Evolutionary conservation across 2,113 vertebrate species (phyloP), one percentile per base, ranked within the genome.

Genomic region (Spea bombifrons): DNA sequence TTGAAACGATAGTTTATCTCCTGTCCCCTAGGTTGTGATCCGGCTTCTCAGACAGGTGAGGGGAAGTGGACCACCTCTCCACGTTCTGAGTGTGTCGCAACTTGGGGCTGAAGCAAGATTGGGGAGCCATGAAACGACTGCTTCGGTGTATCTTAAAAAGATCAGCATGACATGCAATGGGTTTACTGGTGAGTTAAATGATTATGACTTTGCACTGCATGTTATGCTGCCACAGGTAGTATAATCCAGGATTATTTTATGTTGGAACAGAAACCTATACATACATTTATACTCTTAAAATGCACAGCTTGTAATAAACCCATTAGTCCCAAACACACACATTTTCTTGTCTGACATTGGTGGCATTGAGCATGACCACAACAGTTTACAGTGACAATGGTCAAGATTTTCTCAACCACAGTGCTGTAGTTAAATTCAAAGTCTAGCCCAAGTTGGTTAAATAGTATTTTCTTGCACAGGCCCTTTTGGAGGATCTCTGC

Each of bases 101-200:
- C 91, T 99, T 81, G 97, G 97, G 48, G 86, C 92, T 3, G 87
- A 96, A 86, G 91, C 92, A 30, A 90, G 85, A 88, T 86, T 95
- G 66, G 89, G 91, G 82, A 93, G 90, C 80, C 91, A 92, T 3
- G 92, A 95, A 80, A 83, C 93, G 88, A 88, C 88, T 17, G 95
- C 94, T 75, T 86, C 90, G 3, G 91, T 92, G 0, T 98, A 96
- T 86, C 89, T 99, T 63, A 94, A 91, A 71, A 89, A 90, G 81
- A 92, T 99, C 75, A 87, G 81, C 3, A 88, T 98, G 90, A 93
- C 66, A 55, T 95, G 94, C 84, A 89, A 85, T 76, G 94, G 96
- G 82, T 96, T 97, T 82, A 87, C 84, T 71, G 96, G 96, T 95
- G 75, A 84, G 86, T 84, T 5, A 59, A 59, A 59, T 12, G 55